Base-by-base conservation (phyloP, 2,888 invertebrate species). In the Rambutsinella grinnellia region DNA sequence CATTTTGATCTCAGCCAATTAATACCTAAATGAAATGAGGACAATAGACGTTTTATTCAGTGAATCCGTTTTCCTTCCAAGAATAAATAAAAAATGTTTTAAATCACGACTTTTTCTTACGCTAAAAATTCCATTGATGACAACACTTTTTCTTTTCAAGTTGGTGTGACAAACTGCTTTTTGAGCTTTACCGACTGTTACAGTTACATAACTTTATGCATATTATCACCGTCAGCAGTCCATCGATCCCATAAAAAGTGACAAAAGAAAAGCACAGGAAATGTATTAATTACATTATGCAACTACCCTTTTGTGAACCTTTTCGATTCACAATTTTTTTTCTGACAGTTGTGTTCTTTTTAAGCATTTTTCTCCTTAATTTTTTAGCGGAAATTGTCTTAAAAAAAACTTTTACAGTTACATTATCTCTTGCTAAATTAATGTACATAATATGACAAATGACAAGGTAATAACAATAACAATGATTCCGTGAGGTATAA, bases 381-480 rank as follows among this genome's bases (percentile, higher is more conserved):
- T 5, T 36, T 36, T 36, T 36, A 36, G 36, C 36, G 36, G 36
- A 13, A 36, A 36, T 36, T 36, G 36, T 36, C 36, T 36, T 36
- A 36, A 36, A 36, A 13, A 36, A 5, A 36, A n/a, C n/a, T 36
- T 36, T 8, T 36, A 36, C 36, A 36, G 36, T 36, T 36, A 36
- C 13, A 13, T 13, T 36, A 13, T 36, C 5, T 8, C 36, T 36
- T 36, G 36, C 13, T 36, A 36, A 36, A n/a, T n/a, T n/a, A n/a
- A n/a, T n/a, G n/a, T n/a, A n/a, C n/a, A n/a, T n/a, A n/a, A n/a
- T n/a, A n/a, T n/a, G n/a, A n/a, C n/a, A n/a, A n/a, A n/a, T 36
- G 54, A 21, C 54, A 70, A 46, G 47, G 47, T 68, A 51, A 28
- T 46, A 69, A 69, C 6, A 57, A 44, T 44, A 6, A 53, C 21